A percentile compares a stretch with the other conserved stretches of the same genome.
Conservation (phyloP, 2,888 invertebrate species). For the Drosophila nr. fundita region DNA sequence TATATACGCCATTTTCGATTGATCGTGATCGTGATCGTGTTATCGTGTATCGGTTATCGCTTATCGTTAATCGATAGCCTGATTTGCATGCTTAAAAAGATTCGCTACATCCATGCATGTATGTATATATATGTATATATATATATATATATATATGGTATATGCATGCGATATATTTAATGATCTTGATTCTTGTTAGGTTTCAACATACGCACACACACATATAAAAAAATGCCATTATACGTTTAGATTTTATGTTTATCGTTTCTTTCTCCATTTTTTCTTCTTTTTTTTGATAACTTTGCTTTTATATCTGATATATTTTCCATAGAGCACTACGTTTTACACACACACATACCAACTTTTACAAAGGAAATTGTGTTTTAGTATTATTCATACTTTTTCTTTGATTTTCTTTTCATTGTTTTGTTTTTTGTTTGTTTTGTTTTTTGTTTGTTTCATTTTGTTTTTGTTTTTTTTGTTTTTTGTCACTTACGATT, state of each 20-base stretch:
- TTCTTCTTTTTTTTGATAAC: conserved; percentile 22
- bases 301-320: conserved; percentile 41
- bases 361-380: conserved; percentile 49
- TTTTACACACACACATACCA: conserved; percentile 42
- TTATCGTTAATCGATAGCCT: conserved; percentile 16
- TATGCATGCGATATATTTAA: conserved; percentile 11
- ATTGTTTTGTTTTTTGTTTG: too few relatives aligned
- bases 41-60: conserved; percentile 7
- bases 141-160: conserved; percentile 1
- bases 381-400: conserved; percentile 25
- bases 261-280: background rate
- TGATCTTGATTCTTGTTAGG: conserved; percentile 29
- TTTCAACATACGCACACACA: conserved; percentile 59
- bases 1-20: conserved; percentile 31
- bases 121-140: conserved; percentile 8
- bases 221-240: conserved; percentile 40
- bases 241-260: conserved; percentile 21
- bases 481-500: conserved; percentile 34
- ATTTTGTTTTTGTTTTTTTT: background rate
- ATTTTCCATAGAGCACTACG: conserved; percentile 38
- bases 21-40: conserved; percentile 11
- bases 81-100: conserved; percentile 23
- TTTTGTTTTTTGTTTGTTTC: background rate
- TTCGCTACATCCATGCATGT: conserved; percentile 23
- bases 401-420: conserved; percentile 6